These are phyloP conservation scores for Platorchestia sp. DNA, from an alignment of 1,140 invertebrate species.

Conservation along the genomic window DNA sequence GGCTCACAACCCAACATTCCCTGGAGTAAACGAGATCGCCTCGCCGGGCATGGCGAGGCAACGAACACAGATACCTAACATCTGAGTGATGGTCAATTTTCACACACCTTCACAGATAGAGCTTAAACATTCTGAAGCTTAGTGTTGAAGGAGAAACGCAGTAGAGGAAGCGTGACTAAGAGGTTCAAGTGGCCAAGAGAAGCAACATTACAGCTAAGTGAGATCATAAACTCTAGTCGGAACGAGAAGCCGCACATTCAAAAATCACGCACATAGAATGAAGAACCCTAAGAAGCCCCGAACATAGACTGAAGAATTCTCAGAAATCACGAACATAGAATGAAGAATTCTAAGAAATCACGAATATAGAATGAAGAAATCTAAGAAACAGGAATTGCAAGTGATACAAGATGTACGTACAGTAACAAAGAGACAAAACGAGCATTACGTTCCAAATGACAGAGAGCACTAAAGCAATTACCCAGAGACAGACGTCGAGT, in stretches of 20 bases:
- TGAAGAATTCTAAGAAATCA: not conserved
- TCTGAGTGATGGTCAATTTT: not conserved
- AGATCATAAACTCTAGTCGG: not conserved
- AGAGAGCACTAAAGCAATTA: not conserved
- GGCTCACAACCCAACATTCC: not conserved
- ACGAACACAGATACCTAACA: not conserved
- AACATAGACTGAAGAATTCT: no score
- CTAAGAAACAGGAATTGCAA: not conserved
- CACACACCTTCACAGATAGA: not conserved
- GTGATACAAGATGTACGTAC: not conserved
- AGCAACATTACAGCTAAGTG: not conserved
- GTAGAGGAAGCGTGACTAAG: not conserved
- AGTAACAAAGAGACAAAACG: not conserved
- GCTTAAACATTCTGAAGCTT: no score
- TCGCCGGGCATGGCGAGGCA: no score
- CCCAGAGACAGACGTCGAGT: not conserved
- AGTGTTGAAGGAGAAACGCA: no score
- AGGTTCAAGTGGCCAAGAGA: not conserved
- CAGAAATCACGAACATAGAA: no score
- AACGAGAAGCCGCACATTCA: not conserved
- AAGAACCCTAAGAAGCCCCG: no score
- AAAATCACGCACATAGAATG: no score
- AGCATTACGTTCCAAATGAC: not conserved
- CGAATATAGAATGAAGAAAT: not conserved
- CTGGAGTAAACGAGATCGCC: not conserved